Percentiles rank a stretch among this genome's conserved stretches.
These are phyloP conservation scores for Drosophila melanosoma DNA, from an alignment of 2,888 invertebrate genomes.

Conservation along the genomic window DNA sequence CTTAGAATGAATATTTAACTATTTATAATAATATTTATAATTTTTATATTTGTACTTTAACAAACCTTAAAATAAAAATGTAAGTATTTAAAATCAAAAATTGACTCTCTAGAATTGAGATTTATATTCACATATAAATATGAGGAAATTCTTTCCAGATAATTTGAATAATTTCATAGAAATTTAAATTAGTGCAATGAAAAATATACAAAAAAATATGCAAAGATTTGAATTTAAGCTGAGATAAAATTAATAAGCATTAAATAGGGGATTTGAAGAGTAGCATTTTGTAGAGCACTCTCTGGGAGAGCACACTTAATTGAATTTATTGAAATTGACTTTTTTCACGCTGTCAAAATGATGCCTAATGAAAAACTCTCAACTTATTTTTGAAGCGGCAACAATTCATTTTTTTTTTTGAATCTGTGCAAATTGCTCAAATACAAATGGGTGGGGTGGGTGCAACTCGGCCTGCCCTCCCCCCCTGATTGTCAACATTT, in stretches of 20 bases:
- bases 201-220: background rate
- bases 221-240: rapidly evolving
- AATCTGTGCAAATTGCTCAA: slow-evolving; percentile 29
- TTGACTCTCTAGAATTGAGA: background rate
- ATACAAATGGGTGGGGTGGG: slow-evolving; percentile 24
- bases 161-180: background rate
- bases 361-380: slow-evolving; percentile 37
- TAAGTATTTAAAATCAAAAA: background rate
- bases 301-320: background rate
- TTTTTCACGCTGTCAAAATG: background rate
- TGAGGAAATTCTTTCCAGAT: background rate
- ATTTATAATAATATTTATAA: background rate
- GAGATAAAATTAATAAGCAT: background rate
- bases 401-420: background rate
- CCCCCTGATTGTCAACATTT: slow-evolving; percentile 41
- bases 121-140: background rate
- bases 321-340: background rate
- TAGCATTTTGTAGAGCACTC: background rate
- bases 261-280: background rate
- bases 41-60: background rate
- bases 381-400: slow-evolving; percentile 47
- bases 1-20: background rate
- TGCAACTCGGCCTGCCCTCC: background rate
- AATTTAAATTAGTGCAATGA: background rate
- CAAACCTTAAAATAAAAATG: background rate